A percentile compares a stretch with the other conserved stretches of the same genome.
These are phyloP conservation scores for Porphyrio hochstetteri DNA, from an alignment of 2,113 vertebrate species.

Conservation along the genomic window DNA sequence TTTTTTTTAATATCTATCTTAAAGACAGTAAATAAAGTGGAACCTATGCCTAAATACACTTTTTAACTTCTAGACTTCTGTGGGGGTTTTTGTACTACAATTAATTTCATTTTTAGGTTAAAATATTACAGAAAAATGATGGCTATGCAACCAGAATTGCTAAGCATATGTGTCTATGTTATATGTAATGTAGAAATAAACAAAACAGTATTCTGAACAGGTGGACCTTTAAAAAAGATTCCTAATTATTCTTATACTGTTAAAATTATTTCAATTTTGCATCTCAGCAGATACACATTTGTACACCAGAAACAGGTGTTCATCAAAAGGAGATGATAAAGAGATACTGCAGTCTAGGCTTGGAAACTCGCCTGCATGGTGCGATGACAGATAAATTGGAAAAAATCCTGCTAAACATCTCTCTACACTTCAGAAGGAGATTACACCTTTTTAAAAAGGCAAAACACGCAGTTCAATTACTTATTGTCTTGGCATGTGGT, in stretches of 20 bases:
- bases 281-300: conserved; percentile 84
- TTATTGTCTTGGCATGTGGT: conserved; percentile 81
- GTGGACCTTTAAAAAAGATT: conserved; percentile 85
- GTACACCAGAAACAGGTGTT: conserved; percentile 90
- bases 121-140: conserved; percentile 7
- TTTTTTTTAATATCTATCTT: background rate
- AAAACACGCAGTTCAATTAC: conserved; percentile 81
- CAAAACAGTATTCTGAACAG: conserved; percentile 85
- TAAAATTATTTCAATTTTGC: conserved; percentile 87
- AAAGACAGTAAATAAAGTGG: background rate
- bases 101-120: conserved; percentile 20
- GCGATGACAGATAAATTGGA: conserved; percentile 81
- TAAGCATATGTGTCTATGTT: background rate
- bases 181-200: conserved; percentile 53
- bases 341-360: conserved; percentile 69
- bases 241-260: conserved; percentile 91
- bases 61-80: background rate
- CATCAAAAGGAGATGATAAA: conserved; percentile 79
- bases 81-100: background rate
- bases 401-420: conserved; percentile 85
- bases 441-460: conserved; percentile 85
- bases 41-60: background rate
- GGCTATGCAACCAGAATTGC: background rate
- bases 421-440: conserved; percentile 84
- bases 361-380: conserved; percentile 75